Base-by-base conservation (phyloP, 2,113 vertebrate species). In the Chamaea fasciata region DNA sequence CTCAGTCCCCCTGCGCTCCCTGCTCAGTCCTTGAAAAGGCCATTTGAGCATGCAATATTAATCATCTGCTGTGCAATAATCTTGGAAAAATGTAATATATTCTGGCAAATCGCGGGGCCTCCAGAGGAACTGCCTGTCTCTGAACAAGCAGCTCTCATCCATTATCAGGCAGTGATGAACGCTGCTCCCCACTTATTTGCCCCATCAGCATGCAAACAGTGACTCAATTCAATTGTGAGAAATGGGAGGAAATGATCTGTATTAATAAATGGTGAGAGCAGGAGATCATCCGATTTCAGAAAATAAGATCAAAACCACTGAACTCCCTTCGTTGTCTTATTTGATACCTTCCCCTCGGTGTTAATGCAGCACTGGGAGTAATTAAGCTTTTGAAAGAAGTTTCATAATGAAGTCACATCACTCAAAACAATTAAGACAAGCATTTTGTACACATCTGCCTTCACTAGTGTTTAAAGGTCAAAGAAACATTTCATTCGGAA, bases 391-490 rank as follows among this genome's bases (percentile, higher is more conserved):
- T 96, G 92, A 93, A 88, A 79, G 56, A 94, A 91, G 93, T 95
- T 97, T 95, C 86, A 74, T 86, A 92, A 90, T 82, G 79, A 97
- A 96, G 80, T 46, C 95, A 79, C 74, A 94, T 96, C 95, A 92
- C 86, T 94, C 94, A 83, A 97, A 97, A 96, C 78, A 97, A 97
- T 97, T 96, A 97, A 94, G 84, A 71, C 80, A 93, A 96, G 96
- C 85, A 95, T 96, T 97, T 96, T 97, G 77, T 96, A 75, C 70
- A 94, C 81, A 86, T 89, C 90, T 97, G 59, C 78, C 68, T 94
- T 96, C 70, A 73, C 93, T 96, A 96, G 73, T 95, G 79, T 87
- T 97, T 96, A 97, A 97, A 98, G 94, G 94, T 97, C 96, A 97
- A 92, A 85, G 95, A 96, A 96, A 95, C 46, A 97, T 94, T 95